Conservation (phyloP, 23 tunicate genomes). For the Botrylloides violaceus region DNA sequence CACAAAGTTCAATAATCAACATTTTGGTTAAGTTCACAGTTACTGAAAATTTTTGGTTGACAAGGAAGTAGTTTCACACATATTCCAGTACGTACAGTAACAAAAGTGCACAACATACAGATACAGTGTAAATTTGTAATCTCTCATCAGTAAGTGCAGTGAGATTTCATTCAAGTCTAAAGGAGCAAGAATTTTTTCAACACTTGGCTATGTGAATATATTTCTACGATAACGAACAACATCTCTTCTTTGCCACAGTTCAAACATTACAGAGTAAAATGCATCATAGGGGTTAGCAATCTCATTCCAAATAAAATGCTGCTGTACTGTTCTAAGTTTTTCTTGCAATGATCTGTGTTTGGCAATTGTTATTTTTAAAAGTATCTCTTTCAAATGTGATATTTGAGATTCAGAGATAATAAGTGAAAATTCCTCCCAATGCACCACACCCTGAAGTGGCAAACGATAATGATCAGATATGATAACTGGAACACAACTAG, state of each 20-base stretch:
- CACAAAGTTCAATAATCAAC: too few species aligned
- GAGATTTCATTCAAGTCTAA: too few species aligned
- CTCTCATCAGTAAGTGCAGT: too few species aligned
- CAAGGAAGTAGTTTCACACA: too few species aligned
- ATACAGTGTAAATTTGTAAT: too few species aligned
- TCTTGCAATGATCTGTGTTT: constrained; percentile 41
- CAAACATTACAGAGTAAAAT: constrained; percentile 64
- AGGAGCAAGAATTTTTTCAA: too few species aligned
- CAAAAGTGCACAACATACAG: too few species aligned
- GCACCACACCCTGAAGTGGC: constrained; percentile 67
- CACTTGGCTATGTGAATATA: too few species aligned
- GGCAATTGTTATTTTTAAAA: constrained; percentile 4
- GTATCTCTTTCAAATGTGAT: constrained; percentile 32
- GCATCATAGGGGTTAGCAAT: constrained; percentile 66
- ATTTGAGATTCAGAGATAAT: constrained; percentile 68
- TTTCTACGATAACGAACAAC: constrained; percentile 27
- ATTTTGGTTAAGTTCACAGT: too few species aligned
- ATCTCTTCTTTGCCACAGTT: constrained; percentile 71
- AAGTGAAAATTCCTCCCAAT: constrained; percentile 64
- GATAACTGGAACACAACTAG: constrained; percentile 82
- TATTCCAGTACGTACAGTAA: too few species aligned
- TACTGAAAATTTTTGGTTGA: too few species aligned
- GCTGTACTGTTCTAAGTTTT: constrained; percentile 28
- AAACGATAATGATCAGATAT: constrained; percentile 72
- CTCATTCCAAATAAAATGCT: constrained; percentile 59